Evolutionary conservation across 1,140 invertebrate genomes (phyloP), one percentile per base, ranked within the genome.

Genomic region (Harpegnathos saltator): DNA sequence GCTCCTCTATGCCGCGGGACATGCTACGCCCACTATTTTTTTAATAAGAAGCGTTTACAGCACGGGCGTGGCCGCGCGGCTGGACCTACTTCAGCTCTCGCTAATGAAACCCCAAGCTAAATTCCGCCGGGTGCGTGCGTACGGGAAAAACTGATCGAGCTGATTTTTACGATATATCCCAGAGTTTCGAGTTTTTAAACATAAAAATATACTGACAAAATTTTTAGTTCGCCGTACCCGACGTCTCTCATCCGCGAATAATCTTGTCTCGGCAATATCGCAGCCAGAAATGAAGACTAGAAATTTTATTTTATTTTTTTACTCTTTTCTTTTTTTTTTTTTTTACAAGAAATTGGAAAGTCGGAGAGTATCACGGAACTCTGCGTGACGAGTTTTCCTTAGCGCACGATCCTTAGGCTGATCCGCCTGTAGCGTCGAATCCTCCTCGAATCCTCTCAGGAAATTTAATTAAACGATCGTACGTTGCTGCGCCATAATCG

Each of bases 21-120:
- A 71, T 59, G 52, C 65, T 69, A 71, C 75, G 65, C 65, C 54
- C 14, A 80, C n/a, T 19, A 29, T 58, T 71, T 69, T n/a, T 77
- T 80, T 59, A 80, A 71, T 71, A 80, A 71, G 44, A 82, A 52
- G 29, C 58, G 19, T 82, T 62, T 61, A 61, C 44, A 15, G 26
- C 29, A 29, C 22, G 24, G 58, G 33, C 12, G 33, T 62, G 24
- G n/a, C 19, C 22, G 24, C 14, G 59, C 19, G n/a, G n/a, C 44
- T 22, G 14, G 17, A 68, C 29, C 50, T 78, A 38, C 33, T 68
- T 68, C 12, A 29, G 9, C 26, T 38, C 17, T 66, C 19, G 22
- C 1, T 24, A 71, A 52, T 65, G 44, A 33, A 58, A 52, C 69
- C 0, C 38, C 24, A 80, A 69, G 19, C 9, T 52, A 11, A 19